phyloP scores from a whole-genome alignment of 37 sponge, comb jelly and placozoan genomes.

The Axinella damicornis region DNA sequence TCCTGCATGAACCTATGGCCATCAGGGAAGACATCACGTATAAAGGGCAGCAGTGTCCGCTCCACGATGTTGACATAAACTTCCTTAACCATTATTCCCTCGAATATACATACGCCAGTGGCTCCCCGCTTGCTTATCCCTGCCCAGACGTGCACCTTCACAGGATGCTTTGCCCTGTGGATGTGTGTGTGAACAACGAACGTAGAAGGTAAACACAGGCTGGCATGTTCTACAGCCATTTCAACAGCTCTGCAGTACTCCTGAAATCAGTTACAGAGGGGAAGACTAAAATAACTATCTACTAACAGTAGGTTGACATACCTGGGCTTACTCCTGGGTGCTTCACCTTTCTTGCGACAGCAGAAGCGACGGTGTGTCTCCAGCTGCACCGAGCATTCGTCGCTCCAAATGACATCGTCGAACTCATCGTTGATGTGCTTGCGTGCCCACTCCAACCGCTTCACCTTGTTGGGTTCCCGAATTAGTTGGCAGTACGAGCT shows the following conservation, averaged over 20 bases:
- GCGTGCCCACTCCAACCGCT: constrained; percentile 21
- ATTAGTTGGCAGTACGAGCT: constrained; percentile 29
- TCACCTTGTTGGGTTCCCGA: constrained; percentile 19
- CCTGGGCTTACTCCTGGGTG: too few species aligned
- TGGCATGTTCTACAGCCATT: background rate
- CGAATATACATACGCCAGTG: constrained; percentile 45
- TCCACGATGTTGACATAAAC: constrained; percentile 20
- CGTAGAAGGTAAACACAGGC: background rate
- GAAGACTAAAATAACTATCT: too few species aligned
- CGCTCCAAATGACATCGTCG: constrained; percentile 18
- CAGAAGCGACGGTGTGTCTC: constrained; percentile 20
- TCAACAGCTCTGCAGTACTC: background rate
- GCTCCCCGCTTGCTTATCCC: constrained; percentile 38
- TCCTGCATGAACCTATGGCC: constrained; percentile 44
- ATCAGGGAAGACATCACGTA: constrained; percentile 28
- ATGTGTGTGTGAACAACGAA: too few species aligned
- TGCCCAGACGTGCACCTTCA: constrained; percentile 54
- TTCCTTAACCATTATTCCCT: constrained; percentile 28
- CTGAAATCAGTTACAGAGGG: too few species aligned
- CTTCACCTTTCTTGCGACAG: background rate
- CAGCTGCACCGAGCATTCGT: constrained; percentile 19
- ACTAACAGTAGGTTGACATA: too few species aligned
- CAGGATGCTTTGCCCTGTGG: constrained; percentile 47
- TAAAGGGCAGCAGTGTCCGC: constrained; percentile 24
- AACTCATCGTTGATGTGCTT: constrained; percentile 2